Evolutionary conservation across 1,140 invertebrate species (phyloP).

Genomic region (Papilio glaucus): DNA sequence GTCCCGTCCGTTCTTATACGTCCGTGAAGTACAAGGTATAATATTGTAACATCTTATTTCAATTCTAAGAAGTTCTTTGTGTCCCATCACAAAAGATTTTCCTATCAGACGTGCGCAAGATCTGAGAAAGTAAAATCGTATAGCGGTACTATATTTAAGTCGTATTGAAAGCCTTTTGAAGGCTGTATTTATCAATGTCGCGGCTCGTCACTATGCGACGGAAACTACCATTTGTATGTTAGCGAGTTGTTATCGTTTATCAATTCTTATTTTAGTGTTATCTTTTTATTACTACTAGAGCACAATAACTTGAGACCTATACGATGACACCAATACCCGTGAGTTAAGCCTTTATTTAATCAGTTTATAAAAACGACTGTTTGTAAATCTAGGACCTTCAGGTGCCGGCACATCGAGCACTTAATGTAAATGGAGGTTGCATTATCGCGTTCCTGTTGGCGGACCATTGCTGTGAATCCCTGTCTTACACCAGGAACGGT

Average conservation of each 20-base stretch:
- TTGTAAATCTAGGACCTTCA: neutral
- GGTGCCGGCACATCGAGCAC: neutral
- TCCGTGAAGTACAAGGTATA: neutral
- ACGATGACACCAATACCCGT: too few relatives aligned
- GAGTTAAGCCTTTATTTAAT: too few relatives aligned
- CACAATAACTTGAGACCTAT: too few relatives aligned
- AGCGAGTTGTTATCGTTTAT: neutral
- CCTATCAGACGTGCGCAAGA: neutral
- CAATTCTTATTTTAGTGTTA: neutral
- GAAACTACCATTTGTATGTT: slow-evolving; percentile 1
- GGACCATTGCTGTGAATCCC: neutral
- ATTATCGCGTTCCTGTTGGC: neutral
- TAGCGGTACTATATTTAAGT: neutral
- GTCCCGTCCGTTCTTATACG: too few relatives aligned
- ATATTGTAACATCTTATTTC: slow-evolving; percentile 4
- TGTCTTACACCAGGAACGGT: neutral
- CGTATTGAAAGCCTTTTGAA: slow-evolving; percentile 13
- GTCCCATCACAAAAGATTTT: neutral
- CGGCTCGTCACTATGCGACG: neutral
- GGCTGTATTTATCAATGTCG: neutral
- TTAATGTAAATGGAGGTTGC: neutral
- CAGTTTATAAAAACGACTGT: neutral
- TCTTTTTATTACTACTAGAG: neutral
- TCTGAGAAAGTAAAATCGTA: neutral
- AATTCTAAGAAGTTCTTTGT: neutral